Evolutionary conservation across 2,888 invertebrate species (phyloP).

Genomic region (Tanypteryx hageni): DNA sequence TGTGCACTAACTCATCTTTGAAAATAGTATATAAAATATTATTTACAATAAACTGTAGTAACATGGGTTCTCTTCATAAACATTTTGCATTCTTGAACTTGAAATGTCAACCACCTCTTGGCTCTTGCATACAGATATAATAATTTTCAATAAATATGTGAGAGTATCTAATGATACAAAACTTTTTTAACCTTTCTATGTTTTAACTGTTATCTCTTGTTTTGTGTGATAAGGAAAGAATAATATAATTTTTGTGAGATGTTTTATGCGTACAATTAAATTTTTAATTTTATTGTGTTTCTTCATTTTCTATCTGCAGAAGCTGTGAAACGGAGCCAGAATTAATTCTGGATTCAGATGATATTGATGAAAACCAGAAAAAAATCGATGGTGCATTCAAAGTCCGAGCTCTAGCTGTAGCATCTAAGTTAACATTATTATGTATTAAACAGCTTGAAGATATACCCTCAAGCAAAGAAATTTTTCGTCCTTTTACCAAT

Average conservation of each 20-base stretch:
- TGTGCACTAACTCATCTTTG: no score
- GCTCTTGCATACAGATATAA: no score
- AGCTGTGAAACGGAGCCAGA: not conserved
- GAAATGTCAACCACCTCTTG: no score
- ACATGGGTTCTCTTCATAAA: no score
- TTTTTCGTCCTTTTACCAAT: conserved; percentile 77
- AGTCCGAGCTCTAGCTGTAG: conserved; percentile 79
- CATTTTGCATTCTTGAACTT: no score
- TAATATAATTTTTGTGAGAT: not conserved
- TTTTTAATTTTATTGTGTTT: not conserved
- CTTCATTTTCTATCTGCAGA: not conserved
- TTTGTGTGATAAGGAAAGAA: not conserved
- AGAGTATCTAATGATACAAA: not conserved
- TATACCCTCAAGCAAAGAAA: conserved; percentile 73
- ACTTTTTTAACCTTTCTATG: not conserved
- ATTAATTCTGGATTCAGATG: conserved; percentile 12
- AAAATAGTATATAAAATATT: no score
- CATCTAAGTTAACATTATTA: conserved; percentile 79
- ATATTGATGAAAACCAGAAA: conserved; percentile 77
- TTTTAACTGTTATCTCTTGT: not conserved
- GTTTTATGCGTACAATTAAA: not conserved
- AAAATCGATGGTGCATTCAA: conserved; percentile 81
- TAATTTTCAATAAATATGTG: no score
- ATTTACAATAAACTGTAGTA: no score
- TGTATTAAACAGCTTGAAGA: conserved; percentile 77